phyloP scores from a whole-genome alignment of 64 coral and sea anemone genomes.

The Stylophora pistillata region DNA sequence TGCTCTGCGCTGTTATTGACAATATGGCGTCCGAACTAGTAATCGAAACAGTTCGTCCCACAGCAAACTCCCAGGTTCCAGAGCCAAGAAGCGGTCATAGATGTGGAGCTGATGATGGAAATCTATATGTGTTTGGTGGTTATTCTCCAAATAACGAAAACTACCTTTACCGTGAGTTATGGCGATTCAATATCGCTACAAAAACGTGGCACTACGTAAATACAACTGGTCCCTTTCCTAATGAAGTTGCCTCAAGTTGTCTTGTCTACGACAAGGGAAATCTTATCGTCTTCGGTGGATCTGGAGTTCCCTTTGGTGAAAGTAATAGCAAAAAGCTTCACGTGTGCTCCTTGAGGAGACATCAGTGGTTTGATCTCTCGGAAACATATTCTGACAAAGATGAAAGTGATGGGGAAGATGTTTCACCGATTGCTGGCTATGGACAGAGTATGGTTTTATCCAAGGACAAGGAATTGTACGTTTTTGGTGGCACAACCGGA shows the following conservation, averaged over 20 bases:
- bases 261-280: slow-evolving; percentile 68
- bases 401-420: slow-evolving; percentile 48
- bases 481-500: slow-evolving; percentile 96
- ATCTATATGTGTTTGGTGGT: slow-evolving; percentile 91
- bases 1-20: background rate
- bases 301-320: slow-evolving; percentile 88
- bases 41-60: slow-evolving; percentile 42
- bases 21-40: slow-evolving; percentile 53
- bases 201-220: slow-evolving; percentile 62
- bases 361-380: slow-evolving; percentile 57
- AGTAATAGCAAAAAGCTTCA: slow-evolving; percentile 88
- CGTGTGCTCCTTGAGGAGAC: slow-evolving; percentile 61
- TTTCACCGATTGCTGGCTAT: slow-evolving; percentile 76
- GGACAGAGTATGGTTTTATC: slow-evolving; percentile 92
- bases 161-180: slow-evolving; percentile 84
- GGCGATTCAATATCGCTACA: slow-evolving; percentile 83
- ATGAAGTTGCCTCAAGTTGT: slow-evolving; percentile 85
- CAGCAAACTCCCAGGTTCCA: slow-evolving; percentile 20
- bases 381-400: slow-evolving; percentile 24
- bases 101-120: slow-evolving; percentile 84
- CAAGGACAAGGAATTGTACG: slow-evolving; percentile 73
- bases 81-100: slow-evolving; percentile 91
- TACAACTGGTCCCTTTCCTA: slow-evolving; percentile 71
- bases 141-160: slow-evolving; percentile 72
- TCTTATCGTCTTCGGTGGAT: slow-evolving; percentile 91